Conservation (phyloP, 2,113 vertebrate genomes). For the Collichthys lucidus region DNA sequence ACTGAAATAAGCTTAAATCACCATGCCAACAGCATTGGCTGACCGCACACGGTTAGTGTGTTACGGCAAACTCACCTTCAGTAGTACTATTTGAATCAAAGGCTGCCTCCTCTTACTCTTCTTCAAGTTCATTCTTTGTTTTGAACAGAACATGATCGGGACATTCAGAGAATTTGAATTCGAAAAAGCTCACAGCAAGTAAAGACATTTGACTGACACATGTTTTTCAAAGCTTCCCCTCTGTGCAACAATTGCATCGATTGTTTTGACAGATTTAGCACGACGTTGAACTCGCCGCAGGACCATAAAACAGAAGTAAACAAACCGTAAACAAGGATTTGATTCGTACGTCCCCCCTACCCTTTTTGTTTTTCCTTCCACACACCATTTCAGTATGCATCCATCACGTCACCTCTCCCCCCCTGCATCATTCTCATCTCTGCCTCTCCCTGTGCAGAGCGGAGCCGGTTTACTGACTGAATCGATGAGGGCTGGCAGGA, state of each 20-base stretch:
- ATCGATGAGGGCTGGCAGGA: slow-evolving; percentile 31
- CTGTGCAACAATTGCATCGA: not conserved
- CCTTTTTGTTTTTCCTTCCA: not conserved
- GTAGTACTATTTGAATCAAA: not conserved
- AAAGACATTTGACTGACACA: not conserved
- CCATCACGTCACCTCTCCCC: slow-evolving; percentile 25
- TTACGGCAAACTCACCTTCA: too few relatives aligned
- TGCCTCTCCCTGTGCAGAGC: not conserved
- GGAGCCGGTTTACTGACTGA: slow-evolving; percentile 17
- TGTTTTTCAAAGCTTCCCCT: not conserved
- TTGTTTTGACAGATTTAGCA: not conserved
- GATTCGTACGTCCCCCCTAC: not conserved
- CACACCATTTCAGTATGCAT: slow-evolving; percentile 19
- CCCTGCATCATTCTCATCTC: slow-evolving; percentile 11
- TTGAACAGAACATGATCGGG: not conserved
- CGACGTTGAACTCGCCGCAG: not conserved
- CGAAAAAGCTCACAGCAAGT: not conserved
- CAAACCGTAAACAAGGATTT: not conserved
- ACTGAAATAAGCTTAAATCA: not conserved
- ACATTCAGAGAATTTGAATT: not conserved
- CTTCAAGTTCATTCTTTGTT: not conserved
- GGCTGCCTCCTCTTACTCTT: not conserved
- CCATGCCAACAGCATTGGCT: not conserved
- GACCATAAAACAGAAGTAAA: not conserved
- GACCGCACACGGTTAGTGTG: not conserved